Base-by-base conservation (phyloP, 2,113 vertebrate genomes). In the Tragelaphus buxtoni region DNA sequence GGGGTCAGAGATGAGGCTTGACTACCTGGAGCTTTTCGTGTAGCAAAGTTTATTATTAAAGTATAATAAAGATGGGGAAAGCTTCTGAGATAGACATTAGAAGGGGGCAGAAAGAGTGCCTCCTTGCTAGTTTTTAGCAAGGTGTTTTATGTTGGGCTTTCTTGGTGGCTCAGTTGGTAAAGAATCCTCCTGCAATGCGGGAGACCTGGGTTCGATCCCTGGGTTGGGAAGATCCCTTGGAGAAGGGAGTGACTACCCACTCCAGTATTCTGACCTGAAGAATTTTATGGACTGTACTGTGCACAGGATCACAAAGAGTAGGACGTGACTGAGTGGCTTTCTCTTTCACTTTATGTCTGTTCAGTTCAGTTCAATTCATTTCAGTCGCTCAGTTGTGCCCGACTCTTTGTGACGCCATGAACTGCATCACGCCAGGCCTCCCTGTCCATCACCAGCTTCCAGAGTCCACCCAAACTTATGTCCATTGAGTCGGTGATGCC, bases 141-240 rank as follows among this genome's bases (percentile, higher is more conserved):
- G n/a, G n/a, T 39, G 9, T 22, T 69, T 69, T 39, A 69, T 6
- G 56, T 58, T 26, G 63, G 65, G n/a, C n/a, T 69, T 69, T n/a
- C n/a, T 1, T 69, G 18, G n/a, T 35, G 35, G 18, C 65, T 39
- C 65, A 69, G 18, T 11, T 69, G 1, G n/a, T 69, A 22, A 69
- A 69, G n/a, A 69, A 69, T 39, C n/a, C 4, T 0, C n/a, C 2
- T 69, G n/a, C 18, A 69, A 22, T 39, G n/a, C 0, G 4, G 65
- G 65, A 69, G 18, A 69, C 18, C n/a, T 0, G n/a, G 18, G 18
- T 69, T 39, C 0, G 9, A 39, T 69, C 65, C 65, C 18, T 69
- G 65, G 18, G n/a, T 22, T 39, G 65, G 4, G 9, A 69, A 11
- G n/a, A 22, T 11, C n/a, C n/a, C 18, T 39, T 39, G n/a, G 4